Conservation (phyloP, 64 coral and sea anemone species). For the Orbicella faveolata region DNA sequence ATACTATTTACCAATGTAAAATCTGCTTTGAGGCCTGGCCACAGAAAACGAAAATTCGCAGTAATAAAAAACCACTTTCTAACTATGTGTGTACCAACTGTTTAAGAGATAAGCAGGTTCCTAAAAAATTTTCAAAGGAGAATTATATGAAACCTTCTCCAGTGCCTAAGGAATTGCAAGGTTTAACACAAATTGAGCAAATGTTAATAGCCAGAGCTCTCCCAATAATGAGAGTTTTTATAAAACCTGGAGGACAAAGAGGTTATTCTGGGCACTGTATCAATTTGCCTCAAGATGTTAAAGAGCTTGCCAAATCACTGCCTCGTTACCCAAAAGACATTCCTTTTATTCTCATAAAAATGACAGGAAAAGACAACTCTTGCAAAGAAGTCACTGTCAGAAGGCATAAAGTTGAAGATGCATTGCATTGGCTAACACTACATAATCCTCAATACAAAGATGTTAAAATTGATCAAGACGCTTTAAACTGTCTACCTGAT, state of each 20-base stretch:
- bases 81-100: conserved; percentile 11
- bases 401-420: conserved; percentile 55
- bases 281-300: conserved; percentile 55
- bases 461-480: conserved; percentile 43
- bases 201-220: conserved; percentile 61
- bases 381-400: conserved; percentile 52
- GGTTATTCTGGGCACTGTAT: conserved; percentile 61
- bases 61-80: too few relatives aligned
- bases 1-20: conserved; percentile 46
- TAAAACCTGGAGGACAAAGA: conserved; percentile 72
- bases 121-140: conserved; percentile 50
- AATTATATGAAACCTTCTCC: conserved; percentile 49
- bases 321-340: conserved; percentile 68
- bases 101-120: conserved; percentile 18
- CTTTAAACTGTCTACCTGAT: conserved; percentile 40
- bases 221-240: conserved; percentile 46
- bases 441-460: conserved; percentile 64
- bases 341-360: conserved; percentile 28
- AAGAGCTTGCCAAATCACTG: conserved; percentile 36
- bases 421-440: conserved; percentile 17
- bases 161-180: conserved; percentile 30
- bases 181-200: conserved; percentile 67
- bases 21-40: conserved; percentile 50
- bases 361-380: conserved; percentile 16
- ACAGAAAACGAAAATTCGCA: neutral